Conservation (phyloP, 2,113 vertebrate species). For the Pluvianellus socialis region DNA sequence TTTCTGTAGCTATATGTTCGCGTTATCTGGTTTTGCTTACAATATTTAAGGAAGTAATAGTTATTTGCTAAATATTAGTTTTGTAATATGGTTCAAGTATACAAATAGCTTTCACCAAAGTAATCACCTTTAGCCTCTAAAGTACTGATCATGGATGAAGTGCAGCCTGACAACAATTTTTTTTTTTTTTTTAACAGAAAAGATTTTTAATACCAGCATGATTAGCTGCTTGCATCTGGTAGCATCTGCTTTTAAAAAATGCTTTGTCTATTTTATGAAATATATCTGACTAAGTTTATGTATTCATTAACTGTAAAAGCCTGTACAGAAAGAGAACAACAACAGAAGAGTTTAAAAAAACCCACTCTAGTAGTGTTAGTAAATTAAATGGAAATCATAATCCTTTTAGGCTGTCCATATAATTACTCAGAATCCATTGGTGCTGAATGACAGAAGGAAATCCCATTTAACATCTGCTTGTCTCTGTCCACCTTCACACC, state of each 20-base stretch:
- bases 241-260: neutral
- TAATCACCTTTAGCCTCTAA: neutral
- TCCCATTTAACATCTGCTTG: neutral
- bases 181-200: neutral
- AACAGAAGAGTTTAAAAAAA: neutral
- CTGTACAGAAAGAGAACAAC: neutral
- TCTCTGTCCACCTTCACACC: neutral
- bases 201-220: neutral
- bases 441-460: neutral
- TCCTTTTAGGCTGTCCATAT: neutral
- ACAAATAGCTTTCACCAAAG: neutral
- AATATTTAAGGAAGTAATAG: neutral
- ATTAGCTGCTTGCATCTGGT: neutral
- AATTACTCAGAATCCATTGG: neutral
- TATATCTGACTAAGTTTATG: neutral
- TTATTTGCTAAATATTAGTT: neutral
- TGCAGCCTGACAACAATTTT: neutral
- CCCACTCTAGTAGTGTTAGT: neutral
- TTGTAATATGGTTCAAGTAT: neutral
- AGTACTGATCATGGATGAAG: neutral
- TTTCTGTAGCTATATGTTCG: neutral
- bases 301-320: neutral
- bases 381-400: neutral
- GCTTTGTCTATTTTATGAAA: neutral
- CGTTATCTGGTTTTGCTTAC: neutral